phyloP scores from a whole-genome alignment of 2,888 invertebrate genomes.

The Rambutsinella grinnellia region DNA sequence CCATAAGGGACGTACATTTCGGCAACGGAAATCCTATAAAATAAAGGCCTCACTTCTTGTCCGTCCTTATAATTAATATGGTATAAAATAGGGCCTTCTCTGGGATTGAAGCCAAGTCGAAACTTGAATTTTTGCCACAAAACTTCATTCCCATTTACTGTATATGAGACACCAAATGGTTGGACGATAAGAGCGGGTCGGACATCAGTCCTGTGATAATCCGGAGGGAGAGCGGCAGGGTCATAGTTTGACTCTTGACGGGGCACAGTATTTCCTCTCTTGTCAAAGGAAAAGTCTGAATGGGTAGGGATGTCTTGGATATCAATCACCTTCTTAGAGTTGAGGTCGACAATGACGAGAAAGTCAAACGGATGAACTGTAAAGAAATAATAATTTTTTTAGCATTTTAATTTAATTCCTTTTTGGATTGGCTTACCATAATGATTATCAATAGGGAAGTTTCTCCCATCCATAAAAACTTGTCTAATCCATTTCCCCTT shows the following conservation, averaged over 20 bases:
- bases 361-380: constrained; percentile 56
- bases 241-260: constrained; percentile 14
- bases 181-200: constrained; percentile 30
- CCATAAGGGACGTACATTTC: constrained; percentile 43
- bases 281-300: constrained; percentile 20
- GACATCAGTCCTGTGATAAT: constrained; percentile 30
- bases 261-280: constrained; percentile 28
- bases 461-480: constrained; percentile 42
- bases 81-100: constrained; percentile 44
- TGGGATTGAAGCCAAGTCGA: constrained; percentile 37
- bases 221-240: not conserved
- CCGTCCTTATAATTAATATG: constrained; percentile 45
- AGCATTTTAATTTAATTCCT: not conserved
- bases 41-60: constrained; percentile 20
- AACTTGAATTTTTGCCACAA: constrained; percentile 57
- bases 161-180: constrained; percentile 36
- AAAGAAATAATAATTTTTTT: not conserved
- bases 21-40: constrained; percentile 38
- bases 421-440: constrained; percentile 19
- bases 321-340: constrained; percentile 11
- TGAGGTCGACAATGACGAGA: constrained; percentile 34
- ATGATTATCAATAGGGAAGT: constrained; percentile 33
- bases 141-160: constrained; percentile 35
- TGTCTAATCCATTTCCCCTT: constrained; percentile 36
- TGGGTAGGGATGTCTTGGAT: constrained; percentile 47